A percentile compares a stretch with the other conserved stretches of the same genome.
phyloP scores from a whole-genome alignment of 23 tunicate genomes.

The Trididemnum miniatum region DNA sequence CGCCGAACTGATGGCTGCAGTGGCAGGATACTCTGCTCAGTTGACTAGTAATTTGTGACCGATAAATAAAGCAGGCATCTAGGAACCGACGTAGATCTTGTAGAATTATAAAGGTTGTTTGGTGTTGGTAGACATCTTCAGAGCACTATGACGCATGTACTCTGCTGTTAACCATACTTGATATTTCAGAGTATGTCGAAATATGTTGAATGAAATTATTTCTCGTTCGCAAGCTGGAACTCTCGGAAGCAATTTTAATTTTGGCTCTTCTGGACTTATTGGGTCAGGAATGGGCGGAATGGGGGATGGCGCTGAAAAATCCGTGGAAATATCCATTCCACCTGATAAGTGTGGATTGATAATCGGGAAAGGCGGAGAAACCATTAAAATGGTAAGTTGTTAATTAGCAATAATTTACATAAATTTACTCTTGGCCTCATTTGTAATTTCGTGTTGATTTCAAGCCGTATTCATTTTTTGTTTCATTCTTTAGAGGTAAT shows the following conservation, averaged over 20 bases:
- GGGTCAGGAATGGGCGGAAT: conserved; percentile 18
- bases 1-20: too few species aligned
- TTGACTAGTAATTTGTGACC: too few species aligned
- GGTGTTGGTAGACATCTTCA: too few species aligned
- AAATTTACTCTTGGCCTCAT: too few species aligned
- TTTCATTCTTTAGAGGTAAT: too few species aligned
- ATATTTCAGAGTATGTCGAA: conserved; percentile 69
- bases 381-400: conserved; percentile 79
- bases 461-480: background rate
- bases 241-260: conserved; percentile 46
- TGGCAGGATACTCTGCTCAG: too few species aligned
- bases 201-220: conserved; percentile 72
- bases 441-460: background rate
- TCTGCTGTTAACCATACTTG: too few species aligned
- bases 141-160: too few species aligned
- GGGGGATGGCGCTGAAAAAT: conserved; percentile 47
- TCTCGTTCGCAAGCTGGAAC: conserved; percentile 79
- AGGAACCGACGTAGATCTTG: too few species aligned
- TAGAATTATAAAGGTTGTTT: too few species aligned
- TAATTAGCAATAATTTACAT: background rate
- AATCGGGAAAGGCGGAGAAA: conserved; percentile 99
- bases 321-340: conserved; percentile 67
- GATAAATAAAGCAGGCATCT: too few species aligned
- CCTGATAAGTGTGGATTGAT: conserved; percentile 99
- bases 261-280: conserved; percentile 27